A percentile compares a stretch with the other conserved stretches of the same genome.
These are phyloP conservation scores for Pharmacophagus antenor DNA, from an alignment of 2,888 invertebrate species.

Conservation along the genomic window DNA sequence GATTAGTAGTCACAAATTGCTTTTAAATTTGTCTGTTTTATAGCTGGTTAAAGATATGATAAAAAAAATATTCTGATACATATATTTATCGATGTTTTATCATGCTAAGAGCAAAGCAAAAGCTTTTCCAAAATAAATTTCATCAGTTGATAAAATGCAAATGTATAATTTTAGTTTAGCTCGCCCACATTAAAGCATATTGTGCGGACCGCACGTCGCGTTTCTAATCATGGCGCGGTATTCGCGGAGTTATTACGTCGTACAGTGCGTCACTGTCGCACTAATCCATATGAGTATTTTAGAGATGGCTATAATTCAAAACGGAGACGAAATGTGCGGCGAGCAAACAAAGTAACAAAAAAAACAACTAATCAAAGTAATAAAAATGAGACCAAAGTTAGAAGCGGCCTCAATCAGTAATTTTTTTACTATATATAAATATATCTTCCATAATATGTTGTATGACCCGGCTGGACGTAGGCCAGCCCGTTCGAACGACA, in stretches of 20 bases:
- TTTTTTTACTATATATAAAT: conserved; percentile 6
- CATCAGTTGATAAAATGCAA: conserved; percentile 31
- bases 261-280: conserved; percentile 47
- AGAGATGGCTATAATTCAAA: conserved; percentile 32
- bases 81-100: no score
- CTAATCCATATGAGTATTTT: conserved; percentile 40
- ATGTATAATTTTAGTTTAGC: conserved; percentile 33
- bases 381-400: not conserved
- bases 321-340: not conserved
- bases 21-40: no score
- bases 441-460: conserved; percentile 29
- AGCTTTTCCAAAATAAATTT: not conserved
- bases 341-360: conserved; percentile 8
- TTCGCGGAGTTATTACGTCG: conserved; percentile 46
- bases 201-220: conserved; percentile 31
- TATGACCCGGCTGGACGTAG: conserved; percentile 57
- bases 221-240: conserved; percentile 45
- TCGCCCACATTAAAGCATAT: conserved; percentile 32
- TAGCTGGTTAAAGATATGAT: no score
- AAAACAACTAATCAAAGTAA: conserved; percentile 4
- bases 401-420: conserved; percentile 2
- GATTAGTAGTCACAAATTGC: no score
- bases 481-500: conserved; percentile 64
- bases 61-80: no score
- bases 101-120: not conserved